Evolutionary conservation across 2,113 vertebrate genomes (phyloP).

Genomic region (Sturnira hondurensis): DNA sequence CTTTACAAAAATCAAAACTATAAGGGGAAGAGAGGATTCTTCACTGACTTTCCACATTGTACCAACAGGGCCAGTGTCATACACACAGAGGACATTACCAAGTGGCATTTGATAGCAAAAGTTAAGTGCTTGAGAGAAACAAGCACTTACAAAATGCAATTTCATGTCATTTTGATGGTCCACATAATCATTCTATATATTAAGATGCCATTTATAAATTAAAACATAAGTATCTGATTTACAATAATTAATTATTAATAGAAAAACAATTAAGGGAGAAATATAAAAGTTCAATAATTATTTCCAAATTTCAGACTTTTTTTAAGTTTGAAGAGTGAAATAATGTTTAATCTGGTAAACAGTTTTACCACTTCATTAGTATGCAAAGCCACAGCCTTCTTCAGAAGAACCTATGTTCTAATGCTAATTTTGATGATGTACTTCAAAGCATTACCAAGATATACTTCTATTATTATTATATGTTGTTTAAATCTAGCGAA

Average conservation of each 20-base stretch:
- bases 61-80: not conserved
- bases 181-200: not conserved
- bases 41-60: not conserved
- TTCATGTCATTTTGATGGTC: not conserved
- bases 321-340: not conserved
- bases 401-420: slow-evolving; percentile 9
- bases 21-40: not conserved
- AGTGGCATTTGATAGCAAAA: not conserved
- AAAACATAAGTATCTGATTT: not conserved
- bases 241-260: not conserved
- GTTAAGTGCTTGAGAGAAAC: slow-evolving; percentile 29
- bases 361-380: slow-evolving; percentile 29
- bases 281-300: slow-evolving; percentile 19
- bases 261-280: not conserved
- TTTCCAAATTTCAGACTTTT: not conserved
- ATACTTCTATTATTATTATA: not conserved
- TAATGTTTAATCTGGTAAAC: not conserved
- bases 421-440: slow-evolving; percentile 34
- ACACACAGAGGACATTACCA: not conserved
- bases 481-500: not conserved
- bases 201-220: slow-evolving; percentile 10
- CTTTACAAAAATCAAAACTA: not conserved
- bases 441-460: not conserved
- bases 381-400: not conserved
- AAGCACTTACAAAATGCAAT: slow-evolving; percentile 1